Base-by-base conservation (phyloP, 2,113 vertebrate species). In the Arenaria interpres region DNA sequence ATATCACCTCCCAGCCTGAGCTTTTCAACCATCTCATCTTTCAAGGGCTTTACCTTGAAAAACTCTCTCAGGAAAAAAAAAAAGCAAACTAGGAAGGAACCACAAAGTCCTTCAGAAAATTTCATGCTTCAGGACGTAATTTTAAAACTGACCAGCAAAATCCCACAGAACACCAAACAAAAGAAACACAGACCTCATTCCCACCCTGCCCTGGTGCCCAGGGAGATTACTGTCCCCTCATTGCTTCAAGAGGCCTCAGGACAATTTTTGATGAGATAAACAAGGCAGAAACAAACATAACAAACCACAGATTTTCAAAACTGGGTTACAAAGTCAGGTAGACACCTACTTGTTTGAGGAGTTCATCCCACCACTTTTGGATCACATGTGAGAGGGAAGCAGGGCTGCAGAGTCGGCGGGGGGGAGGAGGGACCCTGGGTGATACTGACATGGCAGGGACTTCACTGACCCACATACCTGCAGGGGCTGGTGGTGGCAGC, bases 361-460 rank as follows among this genome's bases (percentile, higher is more conserved):
- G 2, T 19, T 35, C 20, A 33, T 16, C 14, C 9, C 14, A 30
- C 10, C 0, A 0, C 12, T 5, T 62, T 19, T 1, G 2, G 12
- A 13, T 50, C 5, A 12, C 3, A 0, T 0, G 0, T 0, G 0
- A 56, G 28, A 41, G 0, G 1, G 1, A 10, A 50, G 12, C 2
- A 1, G 6, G 3, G 4, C 22, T 37, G 9, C 45, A n/a, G 15
- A 1, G 0, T 0, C 0, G 54, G 2, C 2, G 6, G 17, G 4
- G 3, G 7, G 1, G 19, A 20, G 18, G 5, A 37, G 22, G 11
- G 1, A 9, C 10, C 10, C n/a, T 2, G 9, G 2, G 12, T 1
- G 3, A 7, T 1, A 0, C 25, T 25, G 15, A 4, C 1, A 1
- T 3, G 6, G 17, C 32, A 63, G 5, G 5, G 17, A 8, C 6